phyloP scores from a whole-genome alignment of 2,113 vertebrate species.

The Lepus europaeus region DNA sequence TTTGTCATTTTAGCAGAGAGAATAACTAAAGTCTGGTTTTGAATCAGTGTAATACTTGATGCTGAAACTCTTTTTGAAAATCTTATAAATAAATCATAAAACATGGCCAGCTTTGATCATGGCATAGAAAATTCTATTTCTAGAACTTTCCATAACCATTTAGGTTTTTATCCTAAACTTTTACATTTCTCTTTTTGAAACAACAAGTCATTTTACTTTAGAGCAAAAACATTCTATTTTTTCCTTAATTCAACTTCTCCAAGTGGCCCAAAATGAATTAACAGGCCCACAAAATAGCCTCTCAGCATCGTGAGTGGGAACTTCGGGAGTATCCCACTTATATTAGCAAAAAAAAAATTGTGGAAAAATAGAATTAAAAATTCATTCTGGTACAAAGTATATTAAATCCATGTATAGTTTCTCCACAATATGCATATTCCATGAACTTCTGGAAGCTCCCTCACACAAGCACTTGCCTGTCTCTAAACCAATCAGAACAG shows the following conservation, averaged over 20 bases:
- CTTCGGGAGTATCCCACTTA: neutral
- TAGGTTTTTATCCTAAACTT: neutral
- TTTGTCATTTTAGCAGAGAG: conserved; percentile 6
- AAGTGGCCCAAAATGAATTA: neutral
- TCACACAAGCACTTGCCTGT: neutral
- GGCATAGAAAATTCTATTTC: neutral
- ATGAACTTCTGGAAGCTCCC: too few relatives aligned
- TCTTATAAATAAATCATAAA: conserved; percentile 10
- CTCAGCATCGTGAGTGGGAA: neutral
- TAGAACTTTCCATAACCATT: neutral
- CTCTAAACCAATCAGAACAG: neutral
- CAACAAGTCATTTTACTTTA: neutral
- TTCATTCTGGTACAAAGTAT: too few relatives aligned
- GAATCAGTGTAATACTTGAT: neutral
- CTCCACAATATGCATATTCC: too few relatives aligned
- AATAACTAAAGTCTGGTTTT: conserved; percentile 44
- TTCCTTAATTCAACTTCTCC: conserved; percentile 1
- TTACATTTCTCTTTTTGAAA: neutral
- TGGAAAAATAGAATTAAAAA: too few relatives aligned
- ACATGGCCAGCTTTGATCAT: neutral
- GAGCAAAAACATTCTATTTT: neutral
- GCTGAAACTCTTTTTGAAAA: neutral
- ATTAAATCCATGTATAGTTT: too few relatives aligned
- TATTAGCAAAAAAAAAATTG: too few relatives aligned
- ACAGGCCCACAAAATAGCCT: neutral